A percentile compares a stretch with the other conserved stretches of the same genome.
Evolutionary conservation across 2,113 vertebrate species (phyloP).

Genomic region (Zapus hudsonius): DNA sequence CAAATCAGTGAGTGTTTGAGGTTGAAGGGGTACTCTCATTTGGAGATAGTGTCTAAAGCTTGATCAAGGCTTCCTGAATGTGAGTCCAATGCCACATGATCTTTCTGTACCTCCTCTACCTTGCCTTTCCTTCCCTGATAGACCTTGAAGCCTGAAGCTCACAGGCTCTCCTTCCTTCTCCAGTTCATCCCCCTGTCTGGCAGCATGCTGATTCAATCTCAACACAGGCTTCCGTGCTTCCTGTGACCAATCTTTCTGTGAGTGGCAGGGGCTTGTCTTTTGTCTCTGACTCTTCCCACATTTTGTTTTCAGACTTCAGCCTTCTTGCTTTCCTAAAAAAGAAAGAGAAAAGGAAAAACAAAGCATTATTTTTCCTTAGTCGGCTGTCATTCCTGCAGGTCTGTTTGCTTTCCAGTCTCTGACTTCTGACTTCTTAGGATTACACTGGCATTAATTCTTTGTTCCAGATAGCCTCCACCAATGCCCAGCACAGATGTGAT

Average conservation of each 20-base stretch:
- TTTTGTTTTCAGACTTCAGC: not conserved
- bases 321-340: not conserved
- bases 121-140: not conserved
- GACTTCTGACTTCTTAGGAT: not conserved
- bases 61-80: not conserved
- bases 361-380: not conserved
- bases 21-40: not conserved
- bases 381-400: not conserved
- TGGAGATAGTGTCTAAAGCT: not conserved
- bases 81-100: not conserved
- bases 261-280: not conserved
- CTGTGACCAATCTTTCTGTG: too few relatives aligned
- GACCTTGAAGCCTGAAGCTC: not conserved
- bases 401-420: too few relatives aligned
- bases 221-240: not conserved
- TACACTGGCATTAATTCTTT: not conserved
- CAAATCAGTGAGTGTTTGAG: not conserved
- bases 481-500: fast-evolving
- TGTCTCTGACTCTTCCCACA: not conserved
- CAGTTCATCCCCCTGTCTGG: not conserved
- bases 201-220: not conserved
- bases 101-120: not conserved
- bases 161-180: not conserved
- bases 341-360: not conserved
- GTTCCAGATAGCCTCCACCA: not conserved